These are phyloP conservation scores for Oceanites oceanicus DNA, from an alignment of 2,113 vertebrate species.

Conservation along the genomic window DNA sequence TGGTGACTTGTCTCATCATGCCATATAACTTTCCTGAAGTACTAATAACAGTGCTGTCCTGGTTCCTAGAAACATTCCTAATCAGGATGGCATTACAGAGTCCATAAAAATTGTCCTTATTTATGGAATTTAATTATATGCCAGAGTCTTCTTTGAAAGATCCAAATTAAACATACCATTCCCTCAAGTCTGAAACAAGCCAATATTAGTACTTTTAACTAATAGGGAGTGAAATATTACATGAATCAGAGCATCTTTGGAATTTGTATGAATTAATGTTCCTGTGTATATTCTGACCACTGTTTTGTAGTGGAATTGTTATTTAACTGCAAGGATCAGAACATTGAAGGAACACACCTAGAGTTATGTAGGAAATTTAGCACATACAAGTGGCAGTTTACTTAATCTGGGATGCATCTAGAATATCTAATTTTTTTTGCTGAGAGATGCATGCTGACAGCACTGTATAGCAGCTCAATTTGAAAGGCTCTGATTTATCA, in stretches of 20 bases:
- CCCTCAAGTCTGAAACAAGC: background rate
- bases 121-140: background rate
- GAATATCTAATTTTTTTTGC: background rate
- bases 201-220: background rate
- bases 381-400: background rate
- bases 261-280: background rate
- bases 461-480: background rate
- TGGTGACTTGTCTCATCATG: background rate
- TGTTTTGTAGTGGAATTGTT: background rate
- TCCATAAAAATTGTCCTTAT: background rate
- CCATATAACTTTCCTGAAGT: background rate
- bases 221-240: background rate
- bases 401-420: background rate
- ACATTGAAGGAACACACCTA: background rate
- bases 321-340: background rate
- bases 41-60: background rate
- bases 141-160: background rate
- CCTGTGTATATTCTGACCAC: background rate
- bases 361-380: background rate
- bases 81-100: background rate
- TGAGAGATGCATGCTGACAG: background rate
- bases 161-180: background rate
- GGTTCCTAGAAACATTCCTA: background rate
- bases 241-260: background rate
- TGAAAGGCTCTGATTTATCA: background rate